Evolutionary conservation across 2,113 vertebrate species (phyloP).

Genomic region (Hydrolagus affinis): DNA sequence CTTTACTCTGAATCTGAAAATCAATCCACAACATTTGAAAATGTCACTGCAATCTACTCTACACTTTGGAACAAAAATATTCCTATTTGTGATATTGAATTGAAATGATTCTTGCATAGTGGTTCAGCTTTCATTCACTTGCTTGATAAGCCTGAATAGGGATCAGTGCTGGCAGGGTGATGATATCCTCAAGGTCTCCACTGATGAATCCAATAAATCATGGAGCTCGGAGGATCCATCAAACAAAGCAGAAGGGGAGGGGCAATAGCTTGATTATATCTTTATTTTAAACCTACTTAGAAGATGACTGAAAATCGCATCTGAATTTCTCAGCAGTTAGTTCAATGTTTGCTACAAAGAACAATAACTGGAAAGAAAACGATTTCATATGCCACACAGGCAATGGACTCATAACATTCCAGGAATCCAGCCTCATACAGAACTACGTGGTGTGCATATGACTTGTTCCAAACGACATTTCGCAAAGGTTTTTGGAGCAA

Average conservation of each 20-base stretch:
- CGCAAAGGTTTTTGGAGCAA: not conserved
- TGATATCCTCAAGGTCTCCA: constrained; percentile 16
- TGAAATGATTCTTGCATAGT: not conserved
- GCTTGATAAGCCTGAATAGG: not conserved
- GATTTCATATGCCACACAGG: not conserved
- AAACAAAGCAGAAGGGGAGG: not conserved
- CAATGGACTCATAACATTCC: not conserved
- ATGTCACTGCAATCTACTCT: not conserved
- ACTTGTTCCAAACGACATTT: not conserved
- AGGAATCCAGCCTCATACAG: not conserved
- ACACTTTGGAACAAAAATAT: not conserved
- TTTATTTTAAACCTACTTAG: not conserved
- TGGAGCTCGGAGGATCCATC: not conserved
- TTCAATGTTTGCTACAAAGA: not conserved
- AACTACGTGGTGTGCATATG: not conserved
- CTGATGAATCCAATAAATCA: constrained; percentile 27
- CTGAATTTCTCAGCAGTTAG: not conserved
- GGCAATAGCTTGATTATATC: constrained; percentile 10
- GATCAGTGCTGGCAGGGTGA: not conserved
- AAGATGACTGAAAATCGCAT: not conserved
- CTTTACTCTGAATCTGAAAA: too few relatives aligned
- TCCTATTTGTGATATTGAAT: constrained; percentile 3
- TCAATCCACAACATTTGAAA: not conserved
- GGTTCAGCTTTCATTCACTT: constrained; percentile 1
- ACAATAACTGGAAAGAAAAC: not conserved